Percentiles rank a stretch among this genome's conserved stretches.
Evolutionary conservation across 2,113 vertebrate species (phyloP).

Genomic region (Amazona vittata): DNA sequence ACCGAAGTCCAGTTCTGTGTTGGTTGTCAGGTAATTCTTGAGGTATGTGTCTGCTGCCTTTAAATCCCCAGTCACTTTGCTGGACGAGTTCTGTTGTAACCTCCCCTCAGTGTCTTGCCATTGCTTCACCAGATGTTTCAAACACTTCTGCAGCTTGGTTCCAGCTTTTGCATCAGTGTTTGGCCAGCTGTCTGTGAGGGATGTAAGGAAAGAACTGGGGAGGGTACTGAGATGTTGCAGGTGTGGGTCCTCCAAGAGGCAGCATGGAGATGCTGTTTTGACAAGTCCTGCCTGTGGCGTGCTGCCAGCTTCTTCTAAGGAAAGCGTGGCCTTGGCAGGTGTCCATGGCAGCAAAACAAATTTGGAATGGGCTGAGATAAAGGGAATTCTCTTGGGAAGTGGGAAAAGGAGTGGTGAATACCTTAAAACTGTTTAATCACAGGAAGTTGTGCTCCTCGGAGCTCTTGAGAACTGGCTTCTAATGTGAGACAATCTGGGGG

Average conservation of each 20-base stretch:
- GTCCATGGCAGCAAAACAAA: slow-evolving; percentile 37
- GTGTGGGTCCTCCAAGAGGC: neutral
- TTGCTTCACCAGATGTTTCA: neutral
- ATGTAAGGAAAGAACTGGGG: neutral
- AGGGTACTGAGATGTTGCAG: neutral
- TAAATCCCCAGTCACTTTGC: neutral
- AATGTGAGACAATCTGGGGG: neutral
- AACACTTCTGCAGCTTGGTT: neutral
- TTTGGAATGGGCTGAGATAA: neutral
- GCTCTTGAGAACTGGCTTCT: neutral
- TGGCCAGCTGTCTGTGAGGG: neutral
- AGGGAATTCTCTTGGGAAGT: neutral
- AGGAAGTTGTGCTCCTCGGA: neutral
- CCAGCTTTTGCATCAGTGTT: neutral
- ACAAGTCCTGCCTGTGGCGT: neutral
- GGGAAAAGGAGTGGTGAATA: neutral
- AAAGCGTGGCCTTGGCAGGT: slow-evolving; percentile 1
- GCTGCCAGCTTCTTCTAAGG: neutral
- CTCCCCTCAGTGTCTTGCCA: neutral
- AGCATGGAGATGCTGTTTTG: neutral
- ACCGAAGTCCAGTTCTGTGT: neutral
- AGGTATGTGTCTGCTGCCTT: neutral
- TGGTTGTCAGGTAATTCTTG: neutral
- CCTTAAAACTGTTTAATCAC: neutral
- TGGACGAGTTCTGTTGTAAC: neutral